Conservation (phyloP, 2,113 vertebrate genomes). For the Serinus canaria region DNA sequence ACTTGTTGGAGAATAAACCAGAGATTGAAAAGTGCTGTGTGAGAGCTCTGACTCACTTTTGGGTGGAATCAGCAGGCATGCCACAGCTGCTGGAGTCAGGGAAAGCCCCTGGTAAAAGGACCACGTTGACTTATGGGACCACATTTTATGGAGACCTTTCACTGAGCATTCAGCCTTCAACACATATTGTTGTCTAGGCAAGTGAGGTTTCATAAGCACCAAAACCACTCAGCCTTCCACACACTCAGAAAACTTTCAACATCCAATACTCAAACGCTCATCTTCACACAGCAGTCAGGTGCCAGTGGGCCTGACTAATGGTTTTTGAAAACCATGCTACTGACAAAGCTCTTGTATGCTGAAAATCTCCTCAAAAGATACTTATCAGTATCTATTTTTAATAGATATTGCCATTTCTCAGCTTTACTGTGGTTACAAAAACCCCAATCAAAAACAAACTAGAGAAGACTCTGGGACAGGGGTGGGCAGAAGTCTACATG, state of each 20-base stretch:
- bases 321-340: neutral
- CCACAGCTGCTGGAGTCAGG: neutral
- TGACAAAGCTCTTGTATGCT: neutral
- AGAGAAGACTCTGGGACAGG: neutral
- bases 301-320: fast-evolving
- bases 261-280: neutral
- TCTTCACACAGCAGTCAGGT: fast-evolving
- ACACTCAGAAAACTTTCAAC: neutral
- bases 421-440: neutral
- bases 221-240: neutral
- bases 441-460: neutral
- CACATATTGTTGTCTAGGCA: neutral
- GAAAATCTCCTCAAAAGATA: neutral
- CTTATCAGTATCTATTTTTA: neutral
- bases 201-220: neutral
- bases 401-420: neutral
- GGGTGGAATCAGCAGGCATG: neutral
- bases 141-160: neutral
- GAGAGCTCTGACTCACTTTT: neutral
- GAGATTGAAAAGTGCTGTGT: neutral
- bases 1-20: neutral
- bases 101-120: neutral
- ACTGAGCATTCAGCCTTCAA: neutral
- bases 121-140: neutral
- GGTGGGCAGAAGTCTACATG: neutral